These are phyloP conservation scores for Corella eumyota DNA, from an alignment of 23 tunicate species.

Conservation along the genomic window DNA sequence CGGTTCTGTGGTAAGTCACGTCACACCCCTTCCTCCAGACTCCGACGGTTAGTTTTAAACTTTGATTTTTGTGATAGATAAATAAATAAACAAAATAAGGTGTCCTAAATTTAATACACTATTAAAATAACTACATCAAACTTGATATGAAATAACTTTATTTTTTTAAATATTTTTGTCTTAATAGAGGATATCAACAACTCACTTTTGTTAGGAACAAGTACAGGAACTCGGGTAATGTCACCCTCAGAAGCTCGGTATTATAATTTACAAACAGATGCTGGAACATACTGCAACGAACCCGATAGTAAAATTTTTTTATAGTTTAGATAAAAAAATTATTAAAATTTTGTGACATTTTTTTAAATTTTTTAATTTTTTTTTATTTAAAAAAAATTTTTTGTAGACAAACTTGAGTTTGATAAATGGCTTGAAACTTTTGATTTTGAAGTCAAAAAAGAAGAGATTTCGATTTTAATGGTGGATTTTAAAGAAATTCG, in stretches of 20 bases:
- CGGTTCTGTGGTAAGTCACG: slow-evolving; percentile 60
- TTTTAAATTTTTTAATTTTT: too few relatives aligned
- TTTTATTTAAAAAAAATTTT: too few relatives aligned
- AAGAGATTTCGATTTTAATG: slow-evolving; percentile 80
- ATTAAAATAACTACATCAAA: not conserved
- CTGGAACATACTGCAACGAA: slow-evolving; percentile 92
- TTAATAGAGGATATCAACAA: slow-evolving; percentile 35
- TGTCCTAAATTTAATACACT: not conserved
- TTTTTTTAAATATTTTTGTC: not conserved
- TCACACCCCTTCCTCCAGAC: slow-evolving; percentile 63
- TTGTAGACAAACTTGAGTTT: slow-evolving; percentile 55
- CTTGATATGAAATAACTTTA: not conserved
- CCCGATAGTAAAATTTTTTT: slow-evolving; percentile 65
- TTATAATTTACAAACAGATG: slow-evolving; percentile 57
- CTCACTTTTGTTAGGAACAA: slow-evolving; percentile 57
- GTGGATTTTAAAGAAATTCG: slow-evolving; percentile 82
- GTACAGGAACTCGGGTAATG: slow-evolving; percentile 48
- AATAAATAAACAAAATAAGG: too few relatives aligned
- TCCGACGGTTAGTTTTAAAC: slow-evolving; percentile 27
- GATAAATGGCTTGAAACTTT: slow-evolving; percentile 41
- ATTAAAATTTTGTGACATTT: too few relatives aligned
- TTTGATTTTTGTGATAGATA: too few relatives aligned
- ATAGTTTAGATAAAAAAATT: not conserved
- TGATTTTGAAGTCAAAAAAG: slow-evolving; percentile 48
- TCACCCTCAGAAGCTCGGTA: slow-evolving; percentile 88